Evolutionary conservation across 2,113 vertebrate species (phyloP), one percentile per base, ranked within the genome.

Genomic region (Pseudois nayaur): DNA sequence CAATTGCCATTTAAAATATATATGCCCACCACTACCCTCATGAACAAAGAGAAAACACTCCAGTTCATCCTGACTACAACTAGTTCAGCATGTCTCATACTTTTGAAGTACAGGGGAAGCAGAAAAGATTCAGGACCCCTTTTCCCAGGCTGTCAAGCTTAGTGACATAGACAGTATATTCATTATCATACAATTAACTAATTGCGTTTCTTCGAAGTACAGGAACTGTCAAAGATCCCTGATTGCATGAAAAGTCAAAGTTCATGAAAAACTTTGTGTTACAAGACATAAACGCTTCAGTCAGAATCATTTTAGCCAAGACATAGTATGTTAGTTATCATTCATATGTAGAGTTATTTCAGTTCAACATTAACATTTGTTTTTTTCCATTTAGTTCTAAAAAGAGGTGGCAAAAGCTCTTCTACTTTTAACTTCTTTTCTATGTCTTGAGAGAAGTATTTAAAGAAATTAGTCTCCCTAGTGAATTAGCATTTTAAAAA

Each of bases 351-450:
- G 83, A 92, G 57, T 74, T 78, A 89, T 94, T 98, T 95, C 57
- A 97, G 88, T 88, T 95, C 1, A 62, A 96, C 88, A 94, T 98
- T 96, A 96, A 92, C 96, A 95, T 91, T 62, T 88, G 3, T n/a
- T 7, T 94, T 97, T 97, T 96, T 74, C 82, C 94, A 67, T 45
- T 97, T 95, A 92, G 96, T 97, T 97, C 81, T 92, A 97, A 96
- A 62, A 40, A 91, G 64, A 93, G 92, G 87, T 88, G 48, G 8
- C 89, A 98, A 97, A 98, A 45, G 52, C 62, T 91, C 84, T 96
- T 96, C 96, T 96, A 98, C 89, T 98, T 98, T 96, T 96, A 96
- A 97, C 96, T 97, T 97, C 43, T 94, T 83, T 88, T 54, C 90
- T 87, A 36, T 40, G 12, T 94, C 64, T 94, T 88, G 36, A 94